These are phyloP conservation scores for Noctilio leporinus DNA, from an alignment of 2,113 vertebrate species.

Conservation along the genomic window DNA sequence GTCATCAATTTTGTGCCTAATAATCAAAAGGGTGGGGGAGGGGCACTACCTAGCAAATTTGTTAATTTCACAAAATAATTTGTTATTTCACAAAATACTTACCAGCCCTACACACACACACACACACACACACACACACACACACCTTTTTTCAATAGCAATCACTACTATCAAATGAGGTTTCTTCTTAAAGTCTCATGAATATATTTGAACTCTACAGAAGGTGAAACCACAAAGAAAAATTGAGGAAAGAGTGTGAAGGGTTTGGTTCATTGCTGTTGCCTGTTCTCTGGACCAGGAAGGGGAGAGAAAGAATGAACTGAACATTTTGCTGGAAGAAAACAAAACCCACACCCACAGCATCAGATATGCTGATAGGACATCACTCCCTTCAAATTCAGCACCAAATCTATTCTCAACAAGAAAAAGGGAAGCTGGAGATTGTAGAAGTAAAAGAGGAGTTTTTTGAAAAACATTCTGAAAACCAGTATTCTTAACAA, in stretches of 20 bases:
- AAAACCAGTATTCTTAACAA: constrained; percentile 25
- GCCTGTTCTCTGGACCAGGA: not conserved
- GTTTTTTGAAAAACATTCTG: not conserved
- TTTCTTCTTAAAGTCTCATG: not conserved
- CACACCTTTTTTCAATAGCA: not conserved
- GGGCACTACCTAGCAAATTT: not conserved
- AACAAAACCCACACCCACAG: constrained; percentile 9
- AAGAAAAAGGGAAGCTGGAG: not conserved
- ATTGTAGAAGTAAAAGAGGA: not conserved
- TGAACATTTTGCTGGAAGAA: not conserved
- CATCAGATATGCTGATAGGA: not conserved
- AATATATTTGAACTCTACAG: not conserved
- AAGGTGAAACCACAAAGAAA: not conserved
- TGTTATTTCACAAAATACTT: constrained; percentile 2
- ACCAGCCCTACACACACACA: too few relatives aligned
- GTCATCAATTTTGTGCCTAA: not conserved
- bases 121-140: too few relatives aligned
- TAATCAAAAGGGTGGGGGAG: not conserved
- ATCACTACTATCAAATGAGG: not conserved
- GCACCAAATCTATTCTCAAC: not conserved
- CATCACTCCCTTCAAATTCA: not conserved
- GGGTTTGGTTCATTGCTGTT: not conserved
- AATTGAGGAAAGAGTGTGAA: not conserved
- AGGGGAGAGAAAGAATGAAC: not conserved
- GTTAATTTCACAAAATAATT: too few relatives aligned